Percentiles rank a stretch among this genome's conserved stretches.
Conservation (phyloP, 2,888 invertebrate genomes). For the Xylota segnis region DNA sequence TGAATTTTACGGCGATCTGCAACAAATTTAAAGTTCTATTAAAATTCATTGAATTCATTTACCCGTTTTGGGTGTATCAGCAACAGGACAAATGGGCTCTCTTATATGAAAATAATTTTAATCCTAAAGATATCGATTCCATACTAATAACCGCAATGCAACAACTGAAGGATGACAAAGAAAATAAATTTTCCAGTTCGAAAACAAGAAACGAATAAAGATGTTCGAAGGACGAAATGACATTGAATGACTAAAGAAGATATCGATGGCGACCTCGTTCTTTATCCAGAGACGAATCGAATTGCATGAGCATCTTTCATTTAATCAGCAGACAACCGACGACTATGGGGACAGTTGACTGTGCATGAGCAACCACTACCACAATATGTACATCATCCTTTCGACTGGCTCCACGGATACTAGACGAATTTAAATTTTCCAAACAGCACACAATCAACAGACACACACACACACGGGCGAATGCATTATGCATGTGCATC, state of each 20-base stretch:
- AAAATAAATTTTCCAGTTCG: not conserved
- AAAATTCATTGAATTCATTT: slow-evolving; percentile 2
- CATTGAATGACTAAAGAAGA: not conserved
- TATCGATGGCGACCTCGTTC: slow-evolving; percentile 13
- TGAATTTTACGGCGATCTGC: not conserved
- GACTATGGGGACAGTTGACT: slow-evolving; percentile 29
- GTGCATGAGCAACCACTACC: slow-evolving; percentile 4
- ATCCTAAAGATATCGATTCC: not conserved
- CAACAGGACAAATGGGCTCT: slow-evolving; percentile 6
- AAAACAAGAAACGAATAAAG: slow-evolving; percentile 9
- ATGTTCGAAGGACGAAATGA: slow-evolving; percentile 18
- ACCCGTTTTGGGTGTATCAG: not conserved
- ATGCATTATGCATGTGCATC: slow-evolving; percentile 56
- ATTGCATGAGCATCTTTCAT: slow-evolving; percentile 38
- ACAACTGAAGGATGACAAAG: not conserved
- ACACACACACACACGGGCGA: not conserved
- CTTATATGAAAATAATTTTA: not conserved
- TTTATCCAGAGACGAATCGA: slow-evolving; percentile 43
- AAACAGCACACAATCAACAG: slow-evolving; percentile 16
- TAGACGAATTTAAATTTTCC: slow-evolving; percentile 62
- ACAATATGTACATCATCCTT: slow-evolving; percentile 13
- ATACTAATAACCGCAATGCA: too few relatives aligned
- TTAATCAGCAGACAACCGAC: slow-evolving; percentile 22
- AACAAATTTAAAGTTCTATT: slow-evolving; percentile 19
- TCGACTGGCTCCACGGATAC: slow-evolving; percentile 51